These are phyloP conservation scores for Nestor notabilis DNA, from an alignment of 2,113 vertebrate genomes.

Conservation along the genomic window DNA sequence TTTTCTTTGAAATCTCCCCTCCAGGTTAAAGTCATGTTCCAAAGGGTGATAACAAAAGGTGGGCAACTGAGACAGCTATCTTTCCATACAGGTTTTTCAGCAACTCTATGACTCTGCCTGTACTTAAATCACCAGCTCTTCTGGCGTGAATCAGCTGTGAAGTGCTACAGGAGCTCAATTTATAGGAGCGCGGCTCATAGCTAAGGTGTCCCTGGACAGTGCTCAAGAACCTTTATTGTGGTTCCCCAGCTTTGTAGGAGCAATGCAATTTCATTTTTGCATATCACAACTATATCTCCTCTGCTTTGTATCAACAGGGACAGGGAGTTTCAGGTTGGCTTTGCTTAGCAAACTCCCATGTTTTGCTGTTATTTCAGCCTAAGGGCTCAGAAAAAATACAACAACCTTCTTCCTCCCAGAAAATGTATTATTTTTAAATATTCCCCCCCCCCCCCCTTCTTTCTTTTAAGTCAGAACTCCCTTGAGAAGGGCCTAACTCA, in stretches of 20 bases:
- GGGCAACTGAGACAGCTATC: not conserved
- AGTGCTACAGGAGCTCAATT: not conserved
- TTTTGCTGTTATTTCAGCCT: not conserved
- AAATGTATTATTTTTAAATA: not conserved
- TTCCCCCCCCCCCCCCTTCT: rapidly evolving
- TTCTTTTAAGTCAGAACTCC: not conserved
- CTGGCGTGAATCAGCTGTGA: not conserved
- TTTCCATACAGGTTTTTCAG: not conserved
- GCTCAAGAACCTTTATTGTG: not conserved
- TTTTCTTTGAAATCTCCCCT: not conserved
- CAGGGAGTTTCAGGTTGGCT: not conserved
- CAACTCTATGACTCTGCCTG: not conserved
- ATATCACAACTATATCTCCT: not conserved
- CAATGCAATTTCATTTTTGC: not conserved
- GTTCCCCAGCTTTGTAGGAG: not conserved
- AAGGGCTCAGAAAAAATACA: not conserved
- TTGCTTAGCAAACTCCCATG: not conserved
- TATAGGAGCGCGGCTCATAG: not conserved
- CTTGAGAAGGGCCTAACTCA: not conserved
- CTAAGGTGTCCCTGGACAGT: not conserved
- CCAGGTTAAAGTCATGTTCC: not conserved
- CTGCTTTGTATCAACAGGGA: not conserved
- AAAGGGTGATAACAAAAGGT: not conserved
- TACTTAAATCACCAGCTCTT: not conserved
- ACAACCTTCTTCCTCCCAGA: not conserved